These are phyloP conservation scores for Epinephelus coioides DNA, from an alignment of 2,797 vertebrate species.

Conservation along the genomic window DNA sequence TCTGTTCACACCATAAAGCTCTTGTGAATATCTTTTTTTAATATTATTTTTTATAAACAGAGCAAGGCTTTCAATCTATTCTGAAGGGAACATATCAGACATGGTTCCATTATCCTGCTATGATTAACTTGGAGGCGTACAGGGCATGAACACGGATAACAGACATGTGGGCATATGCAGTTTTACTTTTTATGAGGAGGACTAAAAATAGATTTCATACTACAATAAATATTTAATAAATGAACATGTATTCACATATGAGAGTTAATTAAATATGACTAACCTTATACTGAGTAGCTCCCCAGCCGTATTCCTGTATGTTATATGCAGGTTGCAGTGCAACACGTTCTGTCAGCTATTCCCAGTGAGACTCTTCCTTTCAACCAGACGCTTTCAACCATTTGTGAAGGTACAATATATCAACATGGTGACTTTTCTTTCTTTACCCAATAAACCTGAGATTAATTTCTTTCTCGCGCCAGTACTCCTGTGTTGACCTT, in stretches of 20 bases:
- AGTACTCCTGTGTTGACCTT: not conserved
- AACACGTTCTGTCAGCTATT: not conserved
- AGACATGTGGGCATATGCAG: not conserved
- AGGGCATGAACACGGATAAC: not conserved
- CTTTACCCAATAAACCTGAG: not conserved
- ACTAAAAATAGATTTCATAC: not conserved
- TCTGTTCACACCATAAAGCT: not conserved
- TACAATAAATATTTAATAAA: not conserved
- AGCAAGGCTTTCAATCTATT: not conserved
- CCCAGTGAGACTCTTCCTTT: not conserved
- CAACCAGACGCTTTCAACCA: too few relatives aligned
- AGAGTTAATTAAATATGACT: constrained; percentile 2
- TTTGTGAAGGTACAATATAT: not conserved
- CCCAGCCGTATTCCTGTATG: not conserved
- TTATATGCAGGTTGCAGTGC: not conserved
- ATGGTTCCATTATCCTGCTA: not conserved
- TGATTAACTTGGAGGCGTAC: not conserved
- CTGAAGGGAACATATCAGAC: not conserved
- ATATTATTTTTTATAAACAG: not conserved
- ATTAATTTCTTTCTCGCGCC: not conserved
- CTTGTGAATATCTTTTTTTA: not conserved
- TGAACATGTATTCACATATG: not conserved
- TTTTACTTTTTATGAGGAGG: not conserved
- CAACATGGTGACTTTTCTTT: not conserved
- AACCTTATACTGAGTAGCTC: not conserved